A percentile compares a stretch with the other conserved stretches of the same genome.
Conservation (phyloP, 2,113 vertebrate genomes). For the Eubucco bourcierii region DNA sequence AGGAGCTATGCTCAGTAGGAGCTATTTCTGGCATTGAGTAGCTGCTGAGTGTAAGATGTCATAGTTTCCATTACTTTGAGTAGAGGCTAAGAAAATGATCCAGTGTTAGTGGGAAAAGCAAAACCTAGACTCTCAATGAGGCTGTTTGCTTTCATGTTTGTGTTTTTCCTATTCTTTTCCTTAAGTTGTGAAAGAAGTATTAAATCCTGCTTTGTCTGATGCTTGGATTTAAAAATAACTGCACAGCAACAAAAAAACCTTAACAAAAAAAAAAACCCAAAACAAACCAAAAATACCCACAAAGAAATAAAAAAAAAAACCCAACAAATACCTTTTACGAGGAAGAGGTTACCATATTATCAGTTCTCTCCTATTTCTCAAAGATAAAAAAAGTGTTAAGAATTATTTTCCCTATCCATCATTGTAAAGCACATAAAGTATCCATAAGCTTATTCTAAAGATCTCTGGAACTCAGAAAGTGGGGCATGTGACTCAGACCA, state of each 20-base stretch:
- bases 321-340: rapidly evolving
- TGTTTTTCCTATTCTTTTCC: neutral
- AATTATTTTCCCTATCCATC: neutral
- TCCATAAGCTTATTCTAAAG: neutral
- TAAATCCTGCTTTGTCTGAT: neutral
- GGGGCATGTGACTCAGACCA: neutral
- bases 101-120: neutral
- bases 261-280: rapidly evolving
- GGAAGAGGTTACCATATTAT: neutral
- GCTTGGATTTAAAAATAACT: neutral
- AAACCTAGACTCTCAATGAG: neutral
- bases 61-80: conserved; percentile 21
- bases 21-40: neutral
- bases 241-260: neutral
- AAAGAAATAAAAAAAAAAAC: no score
- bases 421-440: neutral
- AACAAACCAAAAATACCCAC: no score
- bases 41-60: neutral
- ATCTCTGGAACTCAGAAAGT: neutral
- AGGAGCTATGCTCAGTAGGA: neutral
- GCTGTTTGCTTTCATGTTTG: neutral
- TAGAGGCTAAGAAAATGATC: neutral
- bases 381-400: neutral
- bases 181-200: neutral
- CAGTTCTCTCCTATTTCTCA: neutral